phyloP scores from a whole-genome alignment of 2,888 invertebrate species.

The Cataglyphis rosenhaueri region DNA sequence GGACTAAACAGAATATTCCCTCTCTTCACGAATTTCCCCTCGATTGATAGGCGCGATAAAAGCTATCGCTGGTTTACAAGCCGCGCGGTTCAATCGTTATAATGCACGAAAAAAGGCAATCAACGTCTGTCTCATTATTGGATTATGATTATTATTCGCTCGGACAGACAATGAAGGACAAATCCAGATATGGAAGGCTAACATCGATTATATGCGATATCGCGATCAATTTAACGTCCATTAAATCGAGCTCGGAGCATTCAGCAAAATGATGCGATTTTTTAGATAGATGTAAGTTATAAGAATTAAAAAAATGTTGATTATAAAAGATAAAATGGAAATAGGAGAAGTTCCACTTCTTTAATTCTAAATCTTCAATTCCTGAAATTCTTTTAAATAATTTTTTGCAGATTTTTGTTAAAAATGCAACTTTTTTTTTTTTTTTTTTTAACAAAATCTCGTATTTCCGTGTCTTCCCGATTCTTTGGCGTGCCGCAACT shows the following conservation, averaged over 20 bases:
- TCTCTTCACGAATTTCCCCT: conserved; percentile 56
- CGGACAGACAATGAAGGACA: conserved; percentile 3
- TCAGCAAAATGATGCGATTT: not conserved
- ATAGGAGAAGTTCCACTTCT: not conserved
- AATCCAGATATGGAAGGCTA: conserved; percentile 4
- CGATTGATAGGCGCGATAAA: conserved; percentile 64
- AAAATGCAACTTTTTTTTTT: not conserved
- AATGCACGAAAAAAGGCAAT: conserved; percentile 66
- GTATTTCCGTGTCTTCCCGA: not conserved
- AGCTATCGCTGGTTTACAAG: conserved; percentile 49
- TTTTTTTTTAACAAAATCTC: not conserved
- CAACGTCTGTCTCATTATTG: conserved; percentile 57
- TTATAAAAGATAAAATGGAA: not conserved
- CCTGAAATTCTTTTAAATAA: not conserved
- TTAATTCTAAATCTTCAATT: not conserved
- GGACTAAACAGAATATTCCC: conserved; percentile 14
- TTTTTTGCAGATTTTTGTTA: not conserved
- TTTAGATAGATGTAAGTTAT: not conserved
- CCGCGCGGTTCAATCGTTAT: conserved; percentile 55
- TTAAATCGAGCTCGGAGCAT: not conserved
- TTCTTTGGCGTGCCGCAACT: not conserved
- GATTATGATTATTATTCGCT: conserved; percentile 63
- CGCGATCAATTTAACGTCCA: not conserved
- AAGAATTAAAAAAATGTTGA: not conserved
- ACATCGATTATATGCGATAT: not conserved